Evolutionary conservation across 2,113 vertebrate genomes (phyloP), one percentile per base, ranked within the genome.

Genomic region (Cyanoliseus patagonus): DNA sequence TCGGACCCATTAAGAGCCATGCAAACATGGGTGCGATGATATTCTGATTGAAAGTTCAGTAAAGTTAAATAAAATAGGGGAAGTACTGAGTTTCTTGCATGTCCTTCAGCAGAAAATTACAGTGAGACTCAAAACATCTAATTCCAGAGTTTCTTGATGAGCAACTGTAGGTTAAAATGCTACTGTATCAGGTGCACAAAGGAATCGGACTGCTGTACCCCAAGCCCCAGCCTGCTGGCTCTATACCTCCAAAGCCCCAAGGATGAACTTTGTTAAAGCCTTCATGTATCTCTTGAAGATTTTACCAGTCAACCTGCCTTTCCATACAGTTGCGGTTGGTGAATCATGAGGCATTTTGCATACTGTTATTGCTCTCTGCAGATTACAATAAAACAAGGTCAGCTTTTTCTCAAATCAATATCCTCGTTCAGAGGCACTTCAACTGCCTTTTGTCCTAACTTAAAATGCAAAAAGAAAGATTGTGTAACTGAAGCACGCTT

Each of bases 1-100:
- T 41, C 0, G 1, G 14, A 74, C 7, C 18, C n/a, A n/a, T 15
- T 18, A 44, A 74, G 15, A 49, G 25, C n/a, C n/a, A 59, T 2
- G 30, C 13, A 84, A 59, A 53, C 9, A 6, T 1, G 2, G 28
- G 12, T 44, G 20, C 24, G 10, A 77, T 27, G 19, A 55, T 6
- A 41, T n/a, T 53, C 31, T 51, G n/a, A 70, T 10, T 37, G 19
- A 25, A 27, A 67, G 30, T 19, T 70, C 28, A 68, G 20, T 64
- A 24, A 61, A 61, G 59, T 44, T 17, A 69, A 88, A 72, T 12
- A 49, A 53, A 88, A 53, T 3, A 59, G 17, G 11, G n/a, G 11
- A 51, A 68, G 42, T 64, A 51, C 9, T 13, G 39, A 67, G 13
- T 78, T 91, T 61, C 35, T 72, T 77, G 24, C 20, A n/a, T 20